Base-by-base conservation (phyloP, 1,140 invertebrate species). In the Uloborus diversus region DNA sequence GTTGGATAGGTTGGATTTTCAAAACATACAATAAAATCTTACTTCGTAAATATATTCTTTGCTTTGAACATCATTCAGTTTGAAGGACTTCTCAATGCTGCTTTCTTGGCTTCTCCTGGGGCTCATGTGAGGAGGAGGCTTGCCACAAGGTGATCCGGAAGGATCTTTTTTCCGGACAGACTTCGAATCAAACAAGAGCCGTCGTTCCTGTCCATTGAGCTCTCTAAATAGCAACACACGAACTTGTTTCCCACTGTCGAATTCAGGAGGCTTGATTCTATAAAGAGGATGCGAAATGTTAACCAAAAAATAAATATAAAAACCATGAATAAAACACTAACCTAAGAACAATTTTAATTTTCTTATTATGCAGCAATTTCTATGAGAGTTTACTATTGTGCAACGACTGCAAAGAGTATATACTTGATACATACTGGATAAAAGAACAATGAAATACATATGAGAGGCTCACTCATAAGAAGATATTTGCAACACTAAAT, bases 131-230 rank as follows among this genome's bases (percentile, higher is more conserved):
- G 32, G 3, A n/a, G 70, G 35, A n/a, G 73, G 57, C n/a, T 65
- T 65, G 4, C 62, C 73, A n/a, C 64, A 76, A 35, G 83, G 84
- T 69, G 65, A 76, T 70, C 79, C 70, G 53, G 64, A 32, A 32
- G 33, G 47, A 59, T 69, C 68, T 56, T 83, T 86, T 85, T 88
- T 92, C 75, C 91, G 88, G 83, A 93, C 88, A 30, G 92, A 89
- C 81, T 92, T 90, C 4, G 94, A 96, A 87, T 96, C 95, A 86
- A 95, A 96, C 9, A 96, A 88, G 23, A 96, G 87, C 83, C 92
- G 93, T 71, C 93, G 88, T 14, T 93, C 93, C 80, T 91, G 89
- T 84, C 91, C 91, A 83, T 96, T 94, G 85, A 93, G 94, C 87
- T 96, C 95, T 82, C 91, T 91, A 86, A 94, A 96, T 73, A 96